A percentile compares a stretch with the other conserved stretches of the same genome.
Conservation (phyloP, 1,140 invertebrate genomes). For the Ostrea denselamellosa region DNA sequence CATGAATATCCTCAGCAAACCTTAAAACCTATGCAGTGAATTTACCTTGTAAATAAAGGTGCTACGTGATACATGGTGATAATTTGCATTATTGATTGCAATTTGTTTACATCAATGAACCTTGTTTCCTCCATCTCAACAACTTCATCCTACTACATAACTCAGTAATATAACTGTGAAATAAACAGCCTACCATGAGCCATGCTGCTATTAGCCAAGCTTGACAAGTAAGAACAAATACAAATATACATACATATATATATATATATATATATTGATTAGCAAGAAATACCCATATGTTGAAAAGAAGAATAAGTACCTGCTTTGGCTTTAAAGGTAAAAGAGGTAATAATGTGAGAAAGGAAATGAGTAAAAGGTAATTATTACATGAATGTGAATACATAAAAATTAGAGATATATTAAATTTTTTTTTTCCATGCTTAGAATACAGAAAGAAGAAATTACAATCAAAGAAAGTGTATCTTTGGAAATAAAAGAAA, state of each 20-base stretch:
- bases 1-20: not conserved
- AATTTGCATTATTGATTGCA: not conserved
- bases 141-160: not conserved
- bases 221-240: not conserved
- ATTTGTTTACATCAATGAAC: not conserved
- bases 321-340: slow-evolving; percentile 23
- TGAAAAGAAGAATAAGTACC: slow-evolving; percentile 10
- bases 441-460: too few relatives aligned
- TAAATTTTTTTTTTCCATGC: too few relatives aligned
- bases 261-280: not conserved
- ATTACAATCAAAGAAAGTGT: too few relatives aligned
- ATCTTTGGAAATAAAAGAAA: too few relatives aligned
- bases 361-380: not conserved
- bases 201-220: slow-evolving; percentile 25
- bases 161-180: not conserved
- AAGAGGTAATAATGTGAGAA: not conserved
- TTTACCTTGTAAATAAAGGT: not conserved
- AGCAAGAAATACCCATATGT: slow-evolving; percentile 15
- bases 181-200: not conserved
- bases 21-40: not conserved
- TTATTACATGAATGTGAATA: not conserved
- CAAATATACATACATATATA: not conserved
- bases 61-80: not conserved
- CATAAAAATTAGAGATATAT: too few relatives aligned
- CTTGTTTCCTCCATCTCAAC: not conserved